Evolutionary conservation across 2,888 invertebrate species (phyloP).

Genomic region (Eristalinus sepulchralis): DNA sequence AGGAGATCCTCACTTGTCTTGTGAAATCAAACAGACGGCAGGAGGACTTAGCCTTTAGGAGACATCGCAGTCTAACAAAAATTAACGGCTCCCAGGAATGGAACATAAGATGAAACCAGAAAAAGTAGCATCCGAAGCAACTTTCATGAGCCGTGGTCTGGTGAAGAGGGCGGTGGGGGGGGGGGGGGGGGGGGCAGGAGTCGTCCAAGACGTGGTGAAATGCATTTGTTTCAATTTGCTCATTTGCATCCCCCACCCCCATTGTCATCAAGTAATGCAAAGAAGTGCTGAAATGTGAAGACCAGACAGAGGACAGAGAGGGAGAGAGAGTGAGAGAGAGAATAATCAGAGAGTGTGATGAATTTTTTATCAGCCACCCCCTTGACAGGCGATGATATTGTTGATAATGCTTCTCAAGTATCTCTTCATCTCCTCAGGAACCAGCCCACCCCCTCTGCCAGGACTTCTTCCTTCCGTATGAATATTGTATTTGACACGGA

Average conservation of each 20-base stretch:
- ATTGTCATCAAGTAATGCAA: slow-evolving; percentile 1
- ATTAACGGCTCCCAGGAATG: too few relatives aligned
- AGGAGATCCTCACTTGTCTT: too few relatives aligned
- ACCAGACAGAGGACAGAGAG: neutral
- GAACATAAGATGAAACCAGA: too few relatives aligned
- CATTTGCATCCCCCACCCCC: neutral
- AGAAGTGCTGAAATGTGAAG: neutral
- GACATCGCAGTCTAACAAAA: too few relatives aligned
- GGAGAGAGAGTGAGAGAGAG: neutral
- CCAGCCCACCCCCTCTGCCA: neutral
- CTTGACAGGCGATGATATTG: neutral
- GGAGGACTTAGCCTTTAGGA: too few relatives aligned
- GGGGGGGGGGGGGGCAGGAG: too few relatives aligned
- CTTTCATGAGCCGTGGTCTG: too few relatives aligned
- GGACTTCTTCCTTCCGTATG: slow-evolving; percentile 26
- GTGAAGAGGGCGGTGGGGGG: too few relatives aligned
- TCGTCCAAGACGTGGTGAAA: too few relatives aligned
- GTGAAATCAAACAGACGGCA: too few relatives aligned
- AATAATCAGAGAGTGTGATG: slow-evolving; percentile 33
- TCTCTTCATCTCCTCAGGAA: slow-evolving; percentile 5
- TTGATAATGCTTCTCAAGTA: neutral
- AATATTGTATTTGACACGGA: slow-evolving; percentile 35
- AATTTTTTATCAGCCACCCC: slow-evolving; percentile 39
- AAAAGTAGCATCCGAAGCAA: too few relatives aligned
- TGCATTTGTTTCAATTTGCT: neutral